A percentile compares a stretch with the other conserved stretches of the same genome.
Evolutionary conservation across 2,113 vertebrate species (phyloP).

Genomic region (Melanocharis versteri): DNA sequence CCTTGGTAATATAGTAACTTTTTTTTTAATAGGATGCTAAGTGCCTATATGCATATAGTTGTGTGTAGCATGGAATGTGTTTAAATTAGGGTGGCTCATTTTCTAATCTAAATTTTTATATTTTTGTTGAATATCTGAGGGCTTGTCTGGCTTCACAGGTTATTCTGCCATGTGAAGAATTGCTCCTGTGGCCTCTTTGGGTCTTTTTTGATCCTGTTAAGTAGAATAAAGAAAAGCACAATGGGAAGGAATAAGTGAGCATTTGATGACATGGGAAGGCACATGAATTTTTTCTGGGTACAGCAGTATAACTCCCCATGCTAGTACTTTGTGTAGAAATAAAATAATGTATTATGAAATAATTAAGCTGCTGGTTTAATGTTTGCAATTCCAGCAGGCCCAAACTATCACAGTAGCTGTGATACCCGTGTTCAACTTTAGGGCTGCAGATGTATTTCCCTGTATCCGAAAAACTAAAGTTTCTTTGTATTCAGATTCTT

Average conservation of each 20-base stretch:
- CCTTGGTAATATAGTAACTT: background rate
- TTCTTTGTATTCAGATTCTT: background rate
- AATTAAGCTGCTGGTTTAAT: background rate
- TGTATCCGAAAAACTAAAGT: background rate
- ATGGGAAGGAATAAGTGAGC: background rate
- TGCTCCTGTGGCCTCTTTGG: background rate
- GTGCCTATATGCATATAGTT: background rate
- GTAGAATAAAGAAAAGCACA: background rate
- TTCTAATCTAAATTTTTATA: background rate
- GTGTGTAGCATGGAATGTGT: background rate
- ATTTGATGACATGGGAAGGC: background rate
- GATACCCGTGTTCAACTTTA: background rate
- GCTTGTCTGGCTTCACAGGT: background rate
- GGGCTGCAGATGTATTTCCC: background rate
- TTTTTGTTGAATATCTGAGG: background rate
- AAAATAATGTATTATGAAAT: background rate
- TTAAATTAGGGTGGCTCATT: background rate
- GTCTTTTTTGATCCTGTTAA: background rate
- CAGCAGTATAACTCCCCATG: background rate
- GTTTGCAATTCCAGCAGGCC: background rate
- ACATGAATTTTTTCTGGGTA: background rate
- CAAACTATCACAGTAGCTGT: background rate
- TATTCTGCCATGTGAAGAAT: background rate
- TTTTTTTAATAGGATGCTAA: background rate
- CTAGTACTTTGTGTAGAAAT: background rate